Percentiles rank a stretch among this genome's conserved stretches.
Conservation (phyloP, 2,888 invertebrate genomes). For the Mythimna loreyi region DNA sequence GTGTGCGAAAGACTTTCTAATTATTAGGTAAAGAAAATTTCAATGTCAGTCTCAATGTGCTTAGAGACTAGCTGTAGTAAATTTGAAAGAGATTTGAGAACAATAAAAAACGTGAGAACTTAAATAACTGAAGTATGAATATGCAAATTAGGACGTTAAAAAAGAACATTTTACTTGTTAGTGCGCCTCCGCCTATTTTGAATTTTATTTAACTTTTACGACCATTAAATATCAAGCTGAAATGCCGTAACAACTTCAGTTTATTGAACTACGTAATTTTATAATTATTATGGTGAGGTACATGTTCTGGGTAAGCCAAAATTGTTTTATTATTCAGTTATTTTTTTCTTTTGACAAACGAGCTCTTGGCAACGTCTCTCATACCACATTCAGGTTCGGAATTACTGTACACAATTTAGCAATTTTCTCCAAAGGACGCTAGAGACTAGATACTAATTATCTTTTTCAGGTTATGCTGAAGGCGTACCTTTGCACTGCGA, state of each 20-base stretch:
- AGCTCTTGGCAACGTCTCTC: neutral
- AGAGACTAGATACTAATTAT: conserved; percentile 35
- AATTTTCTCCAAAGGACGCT: conserved; percentile 10
- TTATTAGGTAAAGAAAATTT: conserved; percentile 8
- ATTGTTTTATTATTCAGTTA: neutral
- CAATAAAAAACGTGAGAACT: conserved; percentile 72
- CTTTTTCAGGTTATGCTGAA: conserved; percentile 37
- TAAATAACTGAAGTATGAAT: conserved; percentile 61
- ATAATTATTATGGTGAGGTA: conserved; percentile 10
- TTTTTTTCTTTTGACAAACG: neutral
- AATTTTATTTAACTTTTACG: conserved; percentile 39
- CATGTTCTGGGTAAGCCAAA: neutral
- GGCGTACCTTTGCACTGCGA: conserved; percentile 45
- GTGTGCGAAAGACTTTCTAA: conserved; percentile 13
- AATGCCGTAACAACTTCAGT: conserved; percentile 27
- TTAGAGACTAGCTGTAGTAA: neutral
- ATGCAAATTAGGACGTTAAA: conserved; percentile 74
- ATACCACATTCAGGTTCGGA: neutral
- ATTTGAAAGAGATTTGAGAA: conserved; percentile 59
- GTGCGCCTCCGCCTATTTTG: conserved; percentile 21
- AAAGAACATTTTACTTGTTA: conserved; percentile 68
- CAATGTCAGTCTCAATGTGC: neutral
- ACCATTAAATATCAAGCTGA: conserved; percentile 25
- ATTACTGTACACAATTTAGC: conserved; percentile 15
- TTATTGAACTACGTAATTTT: conserved; percentile 13